Conservation (phyloP, 2,888 invertebrate genomes). For the Nephrotoma flavescens region DNA sequence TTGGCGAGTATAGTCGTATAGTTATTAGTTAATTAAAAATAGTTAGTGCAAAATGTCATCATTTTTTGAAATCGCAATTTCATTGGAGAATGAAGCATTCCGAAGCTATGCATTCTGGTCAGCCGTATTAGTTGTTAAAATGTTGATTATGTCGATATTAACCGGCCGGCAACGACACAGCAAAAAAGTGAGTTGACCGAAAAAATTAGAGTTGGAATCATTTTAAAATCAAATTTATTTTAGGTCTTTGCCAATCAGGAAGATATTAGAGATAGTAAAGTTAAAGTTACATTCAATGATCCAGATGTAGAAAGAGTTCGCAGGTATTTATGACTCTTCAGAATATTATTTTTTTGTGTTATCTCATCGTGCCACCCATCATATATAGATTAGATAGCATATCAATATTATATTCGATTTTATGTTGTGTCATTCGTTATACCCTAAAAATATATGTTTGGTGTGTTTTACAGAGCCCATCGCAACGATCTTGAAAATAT, state of each 20-base stretch:
- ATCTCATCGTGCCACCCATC: too few species aligned
- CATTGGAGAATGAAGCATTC: slow-evolving; percentile 21
- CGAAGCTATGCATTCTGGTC: slow-evolving; percentile 21
- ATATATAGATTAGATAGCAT: not conserved
- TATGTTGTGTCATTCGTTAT: not conserved
- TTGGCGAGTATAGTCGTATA: not conserved
- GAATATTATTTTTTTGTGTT: not conserved
- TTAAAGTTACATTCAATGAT: not conserved
- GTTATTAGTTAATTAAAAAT: not conserved
- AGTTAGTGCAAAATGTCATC: not conserved
- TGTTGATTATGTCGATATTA: slow-evolving; percentile 22
- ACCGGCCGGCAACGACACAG: slow-evolving; percentile 21
- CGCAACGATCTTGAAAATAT: slow-evolving; percentile 47
- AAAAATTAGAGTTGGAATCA: not conserved
- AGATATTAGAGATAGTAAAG: not conserved
- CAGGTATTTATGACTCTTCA: not conserved
- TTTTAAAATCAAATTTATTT: not conserved
- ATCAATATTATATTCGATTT: not conserved
- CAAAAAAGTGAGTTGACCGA: slow-evolving; percentile 18
- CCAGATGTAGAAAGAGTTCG: not conserved
- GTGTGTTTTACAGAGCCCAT: slow-evolving; percentile 35
- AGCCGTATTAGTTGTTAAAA: slow-evolving; percentile 22
- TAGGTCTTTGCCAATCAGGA: not conserved
- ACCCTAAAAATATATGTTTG: not conserved
- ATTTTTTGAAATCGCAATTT: not conserved